These are phyloP conservation scores for Albula goreensis DNA, from an alignment of 2,113 vertebrate genomes.

Conservation along the genomic window DNA sequence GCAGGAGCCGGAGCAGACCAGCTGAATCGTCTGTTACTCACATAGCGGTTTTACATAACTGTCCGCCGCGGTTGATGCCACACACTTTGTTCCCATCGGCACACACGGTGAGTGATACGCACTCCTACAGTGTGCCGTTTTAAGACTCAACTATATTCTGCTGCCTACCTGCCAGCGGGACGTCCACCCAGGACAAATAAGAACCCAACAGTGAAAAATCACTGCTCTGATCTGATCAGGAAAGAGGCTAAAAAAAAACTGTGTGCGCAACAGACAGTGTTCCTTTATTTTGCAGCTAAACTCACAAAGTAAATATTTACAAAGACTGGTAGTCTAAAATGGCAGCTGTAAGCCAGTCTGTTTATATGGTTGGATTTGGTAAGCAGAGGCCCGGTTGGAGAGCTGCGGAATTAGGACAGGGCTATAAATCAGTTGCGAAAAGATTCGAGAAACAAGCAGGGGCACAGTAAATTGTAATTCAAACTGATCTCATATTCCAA, in stretches of 20 bases:
- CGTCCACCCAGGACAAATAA: conserved; percentile 16
- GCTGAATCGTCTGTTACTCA: not conserved
- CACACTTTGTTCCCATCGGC: not conserved
- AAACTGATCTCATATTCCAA: not conserved
- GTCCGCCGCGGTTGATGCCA: not conserved
- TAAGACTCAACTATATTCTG: not conserved
- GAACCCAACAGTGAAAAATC: not conserved
- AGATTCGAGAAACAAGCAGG: not conserved
- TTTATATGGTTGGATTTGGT: conserved; percentile 8
- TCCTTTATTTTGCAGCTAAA: conserved; percentile 23
- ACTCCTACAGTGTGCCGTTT: not conserved
- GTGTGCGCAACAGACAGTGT: conserved; percentile 1
- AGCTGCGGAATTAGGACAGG: not conserved
- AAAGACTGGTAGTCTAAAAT: not conserved
- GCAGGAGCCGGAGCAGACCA: not conserved
- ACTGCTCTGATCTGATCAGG: conserved; percentile 1
- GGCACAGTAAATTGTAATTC: not conserved
- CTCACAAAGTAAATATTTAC: conserved; percentile 33
- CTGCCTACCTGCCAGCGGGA: not conserved
- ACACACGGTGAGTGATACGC: not conserved
- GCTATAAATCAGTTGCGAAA: not conserved
- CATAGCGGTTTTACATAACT: not conserved
- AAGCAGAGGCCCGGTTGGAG: not conserved
- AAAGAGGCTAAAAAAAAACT: not conserved
- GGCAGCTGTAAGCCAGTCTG: conserved; percentile 10